Evolutionary conservation across 1,140 invertebrate species (phyloP).

Genomic region (Drosophila novamexicana): DNA sequence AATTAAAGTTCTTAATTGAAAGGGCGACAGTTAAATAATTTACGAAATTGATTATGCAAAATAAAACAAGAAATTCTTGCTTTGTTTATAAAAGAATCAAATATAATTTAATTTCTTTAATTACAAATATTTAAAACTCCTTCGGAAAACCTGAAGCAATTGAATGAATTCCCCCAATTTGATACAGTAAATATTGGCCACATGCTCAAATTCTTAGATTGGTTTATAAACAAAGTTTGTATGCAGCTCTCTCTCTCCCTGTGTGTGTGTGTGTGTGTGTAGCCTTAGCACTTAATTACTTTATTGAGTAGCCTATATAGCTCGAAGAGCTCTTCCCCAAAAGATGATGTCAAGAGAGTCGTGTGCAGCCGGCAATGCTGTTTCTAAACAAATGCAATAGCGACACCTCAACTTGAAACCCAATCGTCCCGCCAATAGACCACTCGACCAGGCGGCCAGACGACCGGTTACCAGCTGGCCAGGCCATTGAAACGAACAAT

Average conservation of each 20-base stretch:
- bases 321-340: constrained; percentile 32
- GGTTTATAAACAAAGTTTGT: not conserved
- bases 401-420: constrained; percentile 53
- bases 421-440: not conserved
- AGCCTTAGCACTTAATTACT: constrained; percentile 63
- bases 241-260: too few relatives aligned
- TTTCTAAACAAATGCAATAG: constrained; percentile 63
- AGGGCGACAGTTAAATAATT: not conserved
- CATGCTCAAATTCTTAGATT: constrained; percentile 16
- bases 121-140: not conserved
- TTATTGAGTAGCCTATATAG: constrained; percentile 63
- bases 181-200: constrained; percentile 27
- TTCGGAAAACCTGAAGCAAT: not conserved
- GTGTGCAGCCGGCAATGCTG: constrained; percentile 49
- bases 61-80: not conserved
- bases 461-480: constrained; percentile 14
- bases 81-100: too few relatives aligned
- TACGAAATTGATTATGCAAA: not conserved
- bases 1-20: not conserved
- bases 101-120: not conserved
- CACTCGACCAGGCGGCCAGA: constrained; percentile 14
- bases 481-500: constrained; percentile 76
- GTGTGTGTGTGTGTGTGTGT: constrained; percentile 15
- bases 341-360: constrained; percentile 53
- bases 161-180: not conserved